phyloP scores from a whole-genome alignment of 2,888 invertebrate genomes.

The Eucera pruinosa region DNA sequence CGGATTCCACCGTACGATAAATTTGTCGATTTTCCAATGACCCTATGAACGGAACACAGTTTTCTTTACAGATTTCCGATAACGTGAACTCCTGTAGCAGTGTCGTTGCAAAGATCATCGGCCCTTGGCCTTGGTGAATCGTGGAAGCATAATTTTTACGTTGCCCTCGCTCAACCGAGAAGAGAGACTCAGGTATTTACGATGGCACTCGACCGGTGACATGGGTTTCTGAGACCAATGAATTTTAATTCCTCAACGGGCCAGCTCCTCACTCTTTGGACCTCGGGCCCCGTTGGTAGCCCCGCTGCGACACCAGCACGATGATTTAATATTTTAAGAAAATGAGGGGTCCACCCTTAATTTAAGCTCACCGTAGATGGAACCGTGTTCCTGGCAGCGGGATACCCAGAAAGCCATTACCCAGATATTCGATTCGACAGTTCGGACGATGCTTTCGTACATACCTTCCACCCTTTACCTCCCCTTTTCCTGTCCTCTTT shows the following conservation, averaged over 20 bases:
- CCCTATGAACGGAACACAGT: too few species aligned
- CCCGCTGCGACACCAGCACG: conserved; percentile 83
- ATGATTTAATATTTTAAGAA: conserved; percentile 84
- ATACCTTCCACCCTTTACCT: conserved; percentile 9
- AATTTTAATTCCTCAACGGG: conserved; percentile 82
- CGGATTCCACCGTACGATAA: too few species aligned
- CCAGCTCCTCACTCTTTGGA: conserved; percentile 68
- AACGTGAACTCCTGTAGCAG: too few species aligned
- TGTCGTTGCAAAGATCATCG: conserved; percentile 35
- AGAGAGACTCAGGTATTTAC: conserved; percentile 79
- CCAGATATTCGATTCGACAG: conserved; percentile 77
- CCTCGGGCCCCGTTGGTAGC: conserved; percentile 71
- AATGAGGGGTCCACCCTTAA: conserved; percentile 82
- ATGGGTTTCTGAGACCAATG: conserved; percentile 83
- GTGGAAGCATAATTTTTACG: conserved; percentile 79
- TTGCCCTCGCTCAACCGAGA: conserved; percentile 69
- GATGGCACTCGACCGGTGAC: conserved; percentile 83
- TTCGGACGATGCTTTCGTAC: conserved; percentile 72
- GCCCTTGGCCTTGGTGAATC: conserved; percentile 56
- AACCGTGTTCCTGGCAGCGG: conserved; percentile 79
- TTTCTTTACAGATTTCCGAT: too few species aligned
- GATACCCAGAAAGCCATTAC: conserved; percentile 79
- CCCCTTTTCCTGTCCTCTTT: neutral
- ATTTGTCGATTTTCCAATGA: too few species aligned
- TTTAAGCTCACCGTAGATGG: conserved; percentile 76